Percentiles rank a stretch among this genome's conserved stretches.
These are phyloP conservation scores for Taenaris catops DNA, from an alignment of 2,888 invertebrate genomes.

Conservation along the genomic window DNA sequence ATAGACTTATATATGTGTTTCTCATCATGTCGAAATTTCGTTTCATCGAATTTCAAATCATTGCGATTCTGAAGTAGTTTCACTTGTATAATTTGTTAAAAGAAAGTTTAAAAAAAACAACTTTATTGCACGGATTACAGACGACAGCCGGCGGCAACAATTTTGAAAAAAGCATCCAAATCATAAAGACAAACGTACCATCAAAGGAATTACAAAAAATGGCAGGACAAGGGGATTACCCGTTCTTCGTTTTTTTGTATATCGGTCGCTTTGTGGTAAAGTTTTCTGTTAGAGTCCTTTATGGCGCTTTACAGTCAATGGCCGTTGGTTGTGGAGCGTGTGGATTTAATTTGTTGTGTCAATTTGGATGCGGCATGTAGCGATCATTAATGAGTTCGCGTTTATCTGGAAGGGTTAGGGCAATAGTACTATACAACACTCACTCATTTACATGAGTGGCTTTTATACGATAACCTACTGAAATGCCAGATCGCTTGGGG, in stretches of 20 bases:
- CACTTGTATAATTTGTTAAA: too few species aligned
- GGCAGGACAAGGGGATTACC: slow-evolving; percentile 45
- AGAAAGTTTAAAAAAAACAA: too few species aligned
- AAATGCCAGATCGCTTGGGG: too few species aligned
- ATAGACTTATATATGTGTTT: too few species aligned
- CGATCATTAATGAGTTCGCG: too few species aligned
- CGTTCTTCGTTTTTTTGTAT: slow-evolving; percentile 55
- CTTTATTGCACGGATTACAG: not conserved
- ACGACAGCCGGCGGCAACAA: not conserved
- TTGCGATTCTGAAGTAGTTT: too few species aligned
- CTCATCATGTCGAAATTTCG: too few species aligned
- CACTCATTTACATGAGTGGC: too few species aligned
- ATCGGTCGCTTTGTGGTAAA: slow-evolving; percentile 57
- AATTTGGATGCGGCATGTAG: slow-evolving; percentile 19
- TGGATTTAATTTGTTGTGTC: slow-evolving; percentile 8
- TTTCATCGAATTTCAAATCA: too few species aligned
- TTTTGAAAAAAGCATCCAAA: slow-evolving; percentile 6
- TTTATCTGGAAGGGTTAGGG: too few species aligned
- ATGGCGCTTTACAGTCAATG: slow-evolving; percentile 42
- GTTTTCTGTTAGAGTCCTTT: slow-evolving; percentile 38
- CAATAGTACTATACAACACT: too few species aligned
- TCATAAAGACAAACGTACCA: slow-evolving; percentile 31
- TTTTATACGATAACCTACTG: too few species aligned
- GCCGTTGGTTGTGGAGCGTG: not conserved
- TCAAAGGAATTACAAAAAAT: slow-evolving; percentile 34